Evolutionary conservation across 2,888 invertebrate species (phyloP).

Genomic region (Nycteola revayana): DNA sequence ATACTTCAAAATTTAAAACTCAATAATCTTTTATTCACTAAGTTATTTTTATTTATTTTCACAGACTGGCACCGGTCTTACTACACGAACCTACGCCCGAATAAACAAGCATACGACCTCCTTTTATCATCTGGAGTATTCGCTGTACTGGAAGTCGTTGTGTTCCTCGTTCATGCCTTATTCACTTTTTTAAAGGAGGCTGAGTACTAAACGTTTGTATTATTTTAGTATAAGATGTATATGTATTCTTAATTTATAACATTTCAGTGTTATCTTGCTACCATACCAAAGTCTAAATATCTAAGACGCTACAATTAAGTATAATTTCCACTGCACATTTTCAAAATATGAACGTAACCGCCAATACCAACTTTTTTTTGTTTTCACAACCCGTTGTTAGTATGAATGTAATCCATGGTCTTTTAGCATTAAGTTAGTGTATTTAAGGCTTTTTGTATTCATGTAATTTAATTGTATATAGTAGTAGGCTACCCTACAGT

Average conservation of each 20-base stretch:
- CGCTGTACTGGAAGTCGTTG: constrained; percentile 81
- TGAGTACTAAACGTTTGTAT: too few relatives aligned
- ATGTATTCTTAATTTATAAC: neutral
- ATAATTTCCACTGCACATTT: too few relatives aligned
- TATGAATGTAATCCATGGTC: constrained; percentile 13
- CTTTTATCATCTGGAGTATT: constrained; percentile 85
- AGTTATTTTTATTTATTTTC: constrained; percentile 26
- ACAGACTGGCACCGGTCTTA: constrained; percentile 76
- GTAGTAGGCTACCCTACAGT: constrained; percentile 3
- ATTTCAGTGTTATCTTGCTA: neutral
- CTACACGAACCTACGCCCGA: constrained; percentile 80
- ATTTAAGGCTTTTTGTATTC: constrained; percentile 14
- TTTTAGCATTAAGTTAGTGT: constrained; percentile 21
- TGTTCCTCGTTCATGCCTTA: constrained; percentile 84
- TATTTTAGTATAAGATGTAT: constrained; percentile 25
- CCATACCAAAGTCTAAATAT: neutral
- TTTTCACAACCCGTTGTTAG: constrained; percentile 21
- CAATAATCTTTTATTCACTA: constrained; percentile 1
- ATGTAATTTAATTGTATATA: constrained; percentile 17
- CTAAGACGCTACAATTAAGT: neutral
- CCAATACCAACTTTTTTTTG: neutral
- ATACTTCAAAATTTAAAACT: too few relatives aligned
- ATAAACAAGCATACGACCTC: constrained; percentile 86
- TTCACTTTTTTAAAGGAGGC: constrained; percentile 81
- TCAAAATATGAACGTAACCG: neutral